phyloP scores from a whole-genome alignment of 1,140 invertebrate species.

The Diorhabda sublineata region DNA sequence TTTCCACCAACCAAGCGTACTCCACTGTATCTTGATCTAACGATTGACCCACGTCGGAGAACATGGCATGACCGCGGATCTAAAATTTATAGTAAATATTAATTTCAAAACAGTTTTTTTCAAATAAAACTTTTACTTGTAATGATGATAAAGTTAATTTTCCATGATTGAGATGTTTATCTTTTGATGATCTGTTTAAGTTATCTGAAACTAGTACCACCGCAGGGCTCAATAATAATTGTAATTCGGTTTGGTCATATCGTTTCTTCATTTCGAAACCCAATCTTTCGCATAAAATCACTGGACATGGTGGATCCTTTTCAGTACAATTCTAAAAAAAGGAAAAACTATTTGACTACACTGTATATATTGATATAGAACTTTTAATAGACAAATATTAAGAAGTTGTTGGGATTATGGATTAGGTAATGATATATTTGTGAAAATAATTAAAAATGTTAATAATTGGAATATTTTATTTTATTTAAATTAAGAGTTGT shows the following conservation, averaged over 20 bases:
- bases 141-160: conserved; percentile 86
- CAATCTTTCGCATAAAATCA: conserved; percentile 83
- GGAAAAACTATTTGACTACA: no score
- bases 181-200: conserved; percentile 59
- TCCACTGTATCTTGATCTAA: conserved; percentile 93
- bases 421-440: no score
- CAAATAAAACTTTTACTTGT: conserved; percentile 55
- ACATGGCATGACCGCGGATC: conserved; percentile 94
- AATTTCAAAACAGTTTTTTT: no score
- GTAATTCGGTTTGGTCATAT: conserved; percentile 85
- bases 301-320: conserved; percentile 83
- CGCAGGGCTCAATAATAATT: conserved; percentile 85
- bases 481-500: no score
- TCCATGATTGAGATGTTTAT: conserved; percentile 80
- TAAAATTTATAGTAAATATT: conserved; percentile 38
- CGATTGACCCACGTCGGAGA: conserved; percentile 84
- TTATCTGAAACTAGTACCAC: conserved; percentile 76
- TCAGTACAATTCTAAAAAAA: conserved; percentile 70
- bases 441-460: no score
- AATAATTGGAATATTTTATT: no score
- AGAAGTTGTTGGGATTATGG: no score
- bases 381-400: no score
- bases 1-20: conserved; percentile 90
- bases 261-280: conserved; percentile 96
- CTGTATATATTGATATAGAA: no score